Evolutionary conservation across 2,888 invertebrate species (phyloP).

Genomic region (Cybosia mesomella): DNA sequence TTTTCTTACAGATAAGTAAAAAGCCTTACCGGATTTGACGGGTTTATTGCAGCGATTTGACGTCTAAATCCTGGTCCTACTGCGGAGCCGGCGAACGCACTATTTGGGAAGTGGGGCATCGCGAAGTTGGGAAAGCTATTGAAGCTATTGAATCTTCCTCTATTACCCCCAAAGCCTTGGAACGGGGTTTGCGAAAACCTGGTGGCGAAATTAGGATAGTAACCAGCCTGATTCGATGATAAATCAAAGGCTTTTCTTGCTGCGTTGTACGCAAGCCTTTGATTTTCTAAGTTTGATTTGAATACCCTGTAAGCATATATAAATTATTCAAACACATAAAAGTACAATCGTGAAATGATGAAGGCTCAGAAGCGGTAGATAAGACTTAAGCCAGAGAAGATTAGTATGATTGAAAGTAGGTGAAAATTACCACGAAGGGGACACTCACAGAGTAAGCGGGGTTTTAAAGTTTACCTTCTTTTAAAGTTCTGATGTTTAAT

Average conservation of each 20-base stretch:
- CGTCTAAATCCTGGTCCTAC: conserved; percentile 84
- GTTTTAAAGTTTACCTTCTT: conserved; percentile 40
- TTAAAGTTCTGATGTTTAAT: neutral
- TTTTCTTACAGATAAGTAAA: conserved; percentile 28
- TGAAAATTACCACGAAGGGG: conserved; percentile 36
- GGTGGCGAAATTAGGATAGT: conserved; percentile 68
- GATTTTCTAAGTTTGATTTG: conserved; percentile 67
- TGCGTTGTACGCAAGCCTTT: conserved; percentile 71
- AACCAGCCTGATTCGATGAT: conserved; percentile 70
- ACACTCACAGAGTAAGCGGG: conserved; percentile 20
- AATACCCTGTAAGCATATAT: conserved; percentile 71
- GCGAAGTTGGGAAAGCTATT: conserved; percentile 13
- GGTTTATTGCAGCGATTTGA: conserved; percentile 87
- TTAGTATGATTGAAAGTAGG: conserved; percentile 33
- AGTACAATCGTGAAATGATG: conserved; percentile 22
- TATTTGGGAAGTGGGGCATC: conserved; percentile 58
- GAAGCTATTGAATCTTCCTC: conserved; percentile 12
- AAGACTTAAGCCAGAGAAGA: conserved; percentile 21
- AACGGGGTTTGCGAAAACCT: conserved; percentile 59
- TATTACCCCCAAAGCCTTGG: conserved; percentile 35
- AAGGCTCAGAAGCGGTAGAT: conserved; percentile 40
- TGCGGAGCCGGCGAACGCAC: conserved; percentile 85
- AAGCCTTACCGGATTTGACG: conserved; percentile 87
- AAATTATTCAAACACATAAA: conserved; percentile 45
- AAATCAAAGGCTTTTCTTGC: conserved; percentile 78